These are phyloP conservation scores for Hydrolagus colliei DNA, from an alignment of 2,797 vertebrate species.

Conservation along the genomic window DNA sequence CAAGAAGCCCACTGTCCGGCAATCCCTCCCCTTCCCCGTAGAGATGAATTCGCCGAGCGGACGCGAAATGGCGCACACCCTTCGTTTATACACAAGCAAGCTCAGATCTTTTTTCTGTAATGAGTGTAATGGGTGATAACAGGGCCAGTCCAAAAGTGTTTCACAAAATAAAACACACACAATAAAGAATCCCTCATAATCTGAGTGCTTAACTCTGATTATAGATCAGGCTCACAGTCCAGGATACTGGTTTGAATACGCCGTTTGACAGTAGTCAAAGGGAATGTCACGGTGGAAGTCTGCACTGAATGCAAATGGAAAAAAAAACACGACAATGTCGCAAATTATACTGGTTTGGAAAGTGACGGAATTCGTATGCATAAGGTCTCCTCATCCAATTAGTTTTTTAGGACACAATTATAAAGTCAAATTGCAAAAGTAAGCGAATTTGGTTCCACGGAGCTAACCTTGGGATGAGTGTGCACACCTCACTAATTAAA, in stretches of 20 bases:
- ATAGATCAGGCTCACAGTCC: neutral
- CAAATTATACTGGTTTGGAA: neutral
- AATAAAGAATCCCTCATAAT: neutral
- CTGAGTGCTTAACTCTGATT: neutral
- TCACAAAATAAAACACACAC: neutral
- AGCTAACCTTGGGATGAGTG: conserved; percentile 28
- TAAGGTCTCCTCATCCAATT: neutral
- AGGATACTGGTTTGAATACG: neutral
- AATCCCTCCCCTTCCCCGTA: too few relatives aligned
- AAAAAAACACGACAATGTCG: conserved; percentile 12
- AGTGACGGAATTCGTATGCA: neutral
- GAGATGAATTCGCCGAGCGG: too few relatives aligned
- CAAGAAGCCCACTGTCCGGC: too few relatives aligned
- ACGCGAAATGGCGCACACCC: too few relatives aligned
- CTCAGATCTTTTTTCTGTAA: neutral
- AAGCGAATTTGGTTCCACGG: neutral
- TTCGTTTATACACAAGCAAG: neutral
- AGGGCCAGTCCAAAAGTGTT: neutral
- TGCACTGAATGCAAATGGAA: conserved; percentile 19
- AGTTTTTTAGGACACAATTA: conserved; percentile 13
- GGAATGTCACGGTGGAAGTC: neutral
- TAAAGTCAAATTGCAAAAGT: conserved; percentile 21
- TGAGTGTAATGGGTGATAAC: neutral
- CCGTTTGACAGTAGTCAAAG: neutral
- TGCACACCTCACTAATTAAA: conserved; percentile 37